A percentile compares a stretch with the other conserved stretches of the same genome.
Conservation (phyloP, 2,797 vertebrate genomes). For the Hylomyscus alleni region DNA sequence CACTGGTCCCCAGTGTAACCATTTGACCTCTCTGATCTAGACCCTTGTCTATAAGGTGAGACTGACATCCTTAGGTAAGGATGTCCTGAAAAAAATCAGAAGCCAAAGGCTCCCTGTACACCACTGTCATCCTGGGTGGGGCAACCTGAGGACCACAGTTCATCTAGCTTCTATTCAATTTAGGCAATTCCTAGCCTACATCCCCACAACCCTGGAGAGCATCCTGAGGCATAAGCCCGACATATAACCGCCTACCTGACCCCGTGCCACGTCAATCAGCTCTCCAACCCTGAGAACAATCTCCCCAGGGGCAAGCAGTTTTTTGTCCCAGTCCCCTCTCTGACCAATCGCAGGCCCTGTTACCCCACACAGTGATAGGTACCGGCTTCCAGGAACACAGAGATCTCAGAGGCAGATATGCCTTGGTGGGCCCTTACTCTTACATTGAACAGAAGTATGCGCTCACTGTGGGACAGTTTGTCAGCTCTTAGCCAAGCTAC, state of each 20-base stretch:
- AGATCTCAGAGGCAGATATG: background rate
- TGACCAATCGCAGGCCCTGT: background rate
- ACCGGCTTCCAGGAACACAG: background rate
- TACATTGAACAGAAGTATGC: background rate
- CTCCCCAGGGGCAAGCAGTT: background rate
- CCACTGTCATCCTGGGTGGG: background rate
- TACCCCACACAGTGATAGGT: background rate
- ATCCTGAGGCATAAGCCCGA: accelerated
- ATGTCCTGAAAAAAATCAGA: background rate
- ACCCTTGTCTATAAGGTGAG: background rate
- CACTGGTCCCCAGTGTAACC: background rate
- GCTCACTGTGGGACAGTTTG: background rate
- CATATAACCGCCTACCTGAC: background rate
- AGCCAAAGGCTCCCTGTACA: background rate
- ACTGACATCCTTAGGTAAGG: no score
- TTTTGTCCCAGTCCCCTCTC: background rate
- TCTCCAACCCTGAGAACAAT: background rate
- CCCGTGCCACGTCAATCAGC: background rate
- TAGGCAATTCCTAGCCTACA: background rate
- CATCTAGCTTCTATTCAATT: background rate
- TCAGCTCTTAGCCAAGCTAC: background rate
- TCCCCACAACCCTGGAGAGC: background rate
- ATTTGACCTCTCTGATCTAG: background rate
- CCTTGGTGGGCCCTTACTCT: background rate
- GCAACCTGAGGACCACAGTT: background rate